Conservation (phyloP, 2,888 invertebrate genomes). For the Agriopis aurantiaria region DNA sequence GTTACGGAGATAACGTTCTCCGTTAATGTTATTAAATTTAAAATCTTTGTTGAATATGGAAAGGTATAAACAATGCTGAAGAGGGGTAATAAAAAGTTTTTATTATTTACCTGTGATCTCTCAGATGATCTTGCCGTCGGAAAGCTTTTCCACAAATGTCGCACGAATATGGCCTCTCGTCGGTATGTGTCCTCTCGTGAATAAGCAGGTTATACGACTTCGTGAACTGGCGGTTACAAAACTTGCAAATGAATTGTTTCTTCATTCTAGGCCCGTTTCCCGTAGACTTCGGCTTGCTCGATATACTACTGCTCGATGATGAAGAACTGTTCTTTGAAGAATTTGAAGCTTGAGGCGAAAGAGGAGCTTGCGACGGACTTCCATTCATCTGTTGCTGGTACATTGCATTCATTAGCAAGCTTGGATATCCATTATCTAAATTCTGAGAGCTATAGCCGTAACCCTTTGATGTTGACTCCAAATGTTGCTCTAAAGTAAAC, state of each 20-base stretch:
- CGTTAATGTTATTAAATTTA: slow-evolving; percentile 31
- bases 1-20: slow-evolving; percentile 30
- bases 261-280: slow-evolving; percentile 93
- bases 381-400: slow-evolving; percentile 87
- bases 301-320: slow-evolving; percentile 78
- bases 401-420: slow-evolving; percentile 89
- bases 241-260: slow-evolving; percentile 99
- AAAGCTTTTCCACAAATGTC: slow-evolving; percentile 99
- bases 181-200: slow-evolving; percentile 98
- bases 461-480: slow-evolving; percentile 78
- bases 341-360: slow-evolving; percentile 78
- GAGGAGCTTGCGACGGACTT: slow-evolving; percentile 77
- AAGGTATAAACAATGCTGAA: slow-evolving; percentile 31
- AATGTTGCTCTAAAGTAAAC: slow-evolving; percentile 87
- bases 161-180: slow-evolving; percentile 98
- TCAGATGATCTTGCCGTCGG: slow-evolving; percentile 97
- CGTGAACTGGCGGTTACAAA: slow-evolving; percentile 98
- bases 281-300: slow-evolving; percentile 79
- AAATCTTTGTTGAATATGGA: slow-evolving; percentile 31
- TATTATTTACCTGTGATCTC: slow-evolving; percentile 94
- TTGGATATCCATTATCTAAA: slow-evolving; percentile 90
- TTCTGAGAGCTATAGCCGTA: slow-evolving; percentile 82
- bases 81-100: slow-evolving; percentile 34
- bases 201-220: slow-evolving; percentile 99
- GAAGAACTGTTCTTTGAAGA: slow-evolving; percentile 82